Evolutionary conservation across 1,140 invertebrate species (phyloP), one percentile per base, ranked within the genome.

Genomic region (Mercenaria mercenaria): DNA sequence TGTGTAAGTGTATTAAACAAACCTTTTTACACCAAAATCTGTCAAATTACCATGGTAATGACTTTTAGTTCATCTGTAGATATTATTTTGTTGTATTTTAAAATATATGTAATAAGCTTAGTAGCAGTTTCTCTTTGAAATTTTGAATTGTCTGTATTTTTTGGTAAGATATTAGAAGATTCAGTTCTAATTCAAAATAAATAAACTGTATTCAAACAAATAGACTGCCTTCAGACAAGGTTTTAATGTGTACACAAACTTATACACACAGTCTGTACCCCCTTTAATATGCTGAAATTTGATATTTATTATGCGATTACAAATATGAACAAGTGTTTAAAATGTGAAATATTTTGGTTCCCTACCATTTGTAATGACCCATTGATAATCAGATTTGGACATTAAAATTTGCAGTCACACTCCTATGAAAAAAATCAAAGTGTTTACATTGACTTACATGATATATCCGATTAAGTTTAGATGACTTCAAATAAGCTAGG

Each of bases 301-400:
- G 67, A 72, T 72, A 72, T 72, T 72, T 72, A 41, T 41, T 39
- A 72, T 34, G 39, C 15, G 34, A 72, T 39, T 72, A 72, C 67
- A 72, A 72, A 72, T 72, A 39, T 72, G 67, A 37, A 13, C 67
- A 72, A 64, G 59, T 64, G 20, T 64, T n/a, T 64, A 64, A 64
- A 20, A 64, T 29, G 1, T 64, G 59, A 72, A 72, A 72, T 72
- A 72, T 23, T 72, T 72, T 39, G 67, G 67, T 79, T 79, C 47
- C 74, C 50, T 50, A 79, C 74, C 43, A 50, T n/a, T 79, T 79
- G 11, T 50, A 64, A 13, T 79, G 74, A 79, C 74, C 74, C 47
- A 29, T 79, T 50, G 74, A 79, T 79, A 79, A 79, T 47, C 37
- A 23, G 43, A 47, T 79, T 79, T 79, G 41, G 74, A 79, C 72